Conservation (phyloP, 2,888 invertebrate genomes). For the Rhagium mordax region DNA sequence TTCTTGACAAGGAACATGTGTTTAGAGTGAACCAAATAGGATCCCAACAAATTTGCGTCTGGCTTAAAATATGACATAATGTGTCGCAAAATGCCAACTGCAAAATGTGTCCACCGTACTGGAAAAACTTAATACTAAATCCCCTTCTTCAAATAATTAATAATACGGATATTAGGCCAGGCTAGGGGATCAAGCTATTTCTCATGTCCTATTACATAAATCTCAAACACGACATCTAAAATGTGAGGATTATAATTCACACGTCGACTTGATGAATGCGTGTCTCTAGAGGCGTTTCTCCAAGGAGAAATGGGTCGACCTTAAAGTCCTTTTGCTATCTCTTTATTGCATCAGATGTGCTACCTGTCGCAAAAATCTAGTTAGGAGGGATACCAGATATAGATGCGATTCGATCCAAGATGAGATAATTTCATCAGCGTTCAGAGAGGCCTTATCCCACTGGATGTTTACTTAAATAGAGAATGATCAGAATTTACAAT, state of each 20-base stretch:
- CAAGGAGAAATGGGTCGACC: conserved; percentile 4
- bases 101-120: too few relatives aligned
- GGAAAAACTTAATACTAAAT: too few relatives aligned
- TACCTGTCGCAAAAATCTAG: conserved; percentile 18
- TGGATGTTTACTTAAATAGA: conserved; percentile 1
- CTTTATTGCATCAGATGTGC: conserved; percentile 25
- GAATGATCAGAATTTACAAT: neutral
- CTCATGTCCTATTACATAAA: neutral
- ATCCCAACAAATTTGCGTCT: too few relatives aligned
- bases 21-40: too few relatives aligned
- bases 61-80: too few relatives aligned
- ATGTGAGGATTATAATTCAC: conserved; percentile 26
- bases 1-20: too few relatives aligned
- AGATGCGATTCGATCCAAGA: neutral
- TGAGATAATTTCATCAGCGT: conserved; percentile 7
- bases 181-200: neutral
- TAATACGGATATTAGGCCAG: neutral
- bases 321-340: conserved; percentile 8
- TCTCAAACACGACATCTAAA: conserved; percentile 5
- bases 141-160: neutral
- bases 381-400: conserved; percentile 21
- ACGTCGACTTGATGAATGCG: conserved; percentile 26
- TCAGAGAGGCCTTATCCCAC: neutral
- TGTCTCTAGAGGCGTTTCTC: conserved; percentile 4
- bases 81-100: too few relatives aligned